Percentiles rank a stretch among this genome's conserved stretches.
Conservation (phyloP, 2,113 vertebrate genomes). For the Emydocephalus ijimae region DNA sequence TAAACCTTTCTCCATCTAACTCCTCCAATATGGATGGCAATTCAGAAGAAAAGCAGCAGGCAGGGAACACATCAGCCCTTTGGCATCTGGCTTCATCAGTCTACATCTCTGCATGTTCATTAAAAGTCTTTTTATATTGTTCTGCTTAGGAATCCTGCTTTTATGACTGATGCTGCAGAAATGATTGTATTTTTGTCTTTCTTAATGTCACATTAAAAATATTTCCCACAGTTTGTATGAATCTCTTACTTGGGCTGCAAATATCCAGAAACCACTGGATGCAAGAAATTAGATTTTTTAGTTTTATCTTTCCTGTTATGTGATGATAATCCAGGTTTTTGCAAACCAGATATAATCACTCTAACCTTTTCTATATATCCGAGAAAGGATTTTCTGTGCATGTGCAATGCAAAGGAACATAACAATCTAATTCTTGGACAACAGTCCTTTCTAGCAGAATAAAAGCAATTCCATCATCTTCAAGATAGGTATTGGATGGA, state of each 20-base stretch:
- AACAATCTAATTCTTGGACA: neutral
- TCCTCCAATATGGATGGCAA: neutral
- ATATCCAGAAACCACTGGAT: neutral
- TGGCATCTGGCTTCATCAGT: neutral
- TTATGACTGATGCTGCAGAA: neutral
- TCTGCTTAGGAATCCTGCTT: neutral
- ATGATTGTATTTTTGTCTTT: conserved; percentile 16
- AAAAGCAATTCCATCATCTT: neutral
- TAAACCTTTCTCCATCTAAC: neutral
- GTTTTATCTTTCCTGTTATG: neutral
- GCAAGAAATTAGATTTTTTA: neutral
- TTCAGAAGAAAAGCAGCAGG: neutral
- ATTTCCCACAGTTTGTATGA: neutral
- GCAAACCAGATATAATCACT: neutral
- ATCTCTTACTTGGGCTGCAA: neutral
- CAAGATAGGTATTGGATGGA: neutral
- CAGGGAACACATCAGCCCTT: neutral
- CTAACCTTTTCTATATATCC: neutral
- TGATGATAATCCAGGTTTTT: neutral
- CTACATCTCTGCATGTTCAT: neutral
- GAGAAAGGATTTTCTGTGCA: neutral
- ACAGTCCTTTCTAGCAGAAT: neutral
- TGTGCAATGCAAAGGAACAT: too few species aligned
- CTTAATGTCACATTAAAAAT: neutral
- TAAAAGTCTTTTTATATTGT: neutral